Evolutionary conservation across 2,113 vertebrate genomes (phyloP).

Genomic region (Ctenodactylus gundi): DNA sequence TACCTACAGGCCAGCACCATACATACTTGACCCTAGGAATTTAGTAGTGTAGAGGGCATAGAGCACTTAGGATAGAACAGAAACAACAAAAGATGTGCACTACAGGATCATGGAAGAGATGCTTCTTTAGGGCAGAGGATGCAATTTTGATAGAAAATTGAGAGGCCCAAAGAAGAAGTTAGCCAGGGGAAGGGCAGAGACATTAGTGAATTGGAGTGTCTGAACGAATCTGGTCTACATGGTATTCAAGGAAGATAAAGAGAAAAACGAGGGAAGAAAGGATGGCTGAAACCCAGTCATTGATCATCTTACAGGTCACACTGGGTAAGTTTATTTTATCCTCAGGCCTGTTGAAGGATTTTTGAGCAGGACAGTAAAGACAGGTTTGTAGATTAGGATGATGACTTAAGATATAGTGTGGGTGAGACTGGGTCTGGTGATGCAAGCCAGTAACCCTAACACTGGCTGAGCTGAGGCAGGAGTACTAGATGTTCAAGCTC

Average conservation of each 20-base stretch:
- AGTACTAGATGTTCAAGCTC: too few species aligned
- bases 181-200: not conserved
- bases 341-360: not conserved
- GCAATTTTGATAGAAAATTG: constrained; percentile 7
- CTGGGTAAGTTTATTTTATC: constrained; percentile 12
- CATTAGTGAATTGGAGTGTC: not conserved
- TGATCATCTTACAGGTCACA: not conserved
- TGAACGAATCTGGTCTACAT: not conserved
- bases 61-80: constrained; percentile 5
- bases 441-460: too few species aligned
- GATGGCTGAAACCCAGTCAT: constrained; percentile 23
- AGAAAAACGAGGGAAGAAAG: not conserved
- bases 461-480: too few species aligned
- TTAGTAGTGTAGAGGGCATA: not conserved
- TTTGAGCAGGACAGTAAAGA: constrained; percentile 32
- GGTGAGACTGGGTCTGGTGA: not conserved
- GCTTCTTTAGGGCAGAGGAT: not conserved
- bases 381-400: constrained; percentile 13
- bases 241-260: not conserved
- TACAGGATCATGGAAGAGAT: not conserved
- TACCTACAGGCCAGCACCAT: not conserved
- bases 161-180: not conserved
- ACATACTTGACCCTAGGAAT: not conserved
- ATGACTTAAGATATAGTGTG: not conserved
- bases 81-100: not conserved